These are phyloP conservation scores for Heteronetta atricapilla DNA, from an alignment of 2,113 vertebrate species.

Conservation along the genomic window DNA sequence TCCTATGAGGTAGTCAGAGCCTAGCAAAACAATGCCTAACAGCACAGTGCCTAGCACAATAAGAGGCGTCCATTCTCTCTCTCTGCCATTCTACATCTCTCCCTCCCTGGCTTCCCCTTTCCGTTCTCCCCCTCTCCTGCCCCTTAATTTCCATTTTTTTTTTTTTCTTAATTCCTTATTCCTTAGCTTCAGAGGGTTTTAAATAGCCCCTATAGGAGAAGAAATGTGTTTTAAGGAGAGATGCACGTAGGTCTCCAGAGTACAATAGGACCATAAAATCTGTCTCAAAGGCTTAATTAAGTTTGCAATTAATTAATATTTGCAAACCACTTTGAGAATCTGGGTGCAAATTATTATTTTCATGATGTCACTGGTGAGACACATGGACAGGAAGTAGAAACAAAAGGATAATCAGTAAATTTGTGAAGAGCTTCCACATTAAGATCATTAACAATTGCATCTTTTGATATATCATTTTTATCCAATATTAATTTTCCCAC, in stretches of 20 bases:
- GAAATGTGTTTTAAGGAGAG: background rate
- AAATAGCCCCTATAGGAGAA: background rate
- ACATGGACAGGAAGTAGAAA: constrained; percentile 46
- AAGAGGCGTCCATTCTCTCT: background rate
- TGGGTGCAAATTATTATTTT: constrained; percentile 58
- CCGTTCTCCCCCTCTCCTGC: background rate
- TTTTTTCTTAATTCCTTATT: too few species aligned
- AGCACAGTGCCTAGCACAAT: background rate
- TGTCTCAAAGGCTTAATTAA: constrained; percentile 67
- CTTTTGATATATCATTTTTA: constrained; percentile 2
- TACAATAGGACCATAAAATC: constrained; percentile 28
- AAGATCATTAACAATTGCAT: constrained; percentile 31
- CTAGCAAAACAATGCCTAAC: background rate
- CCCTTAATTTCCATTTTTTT: background rate
- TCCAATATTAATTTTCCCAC: constrained; percentile 8
- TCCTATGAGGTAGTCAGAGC: background rate
- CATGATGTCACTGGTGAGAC: constrained; percentile 17
- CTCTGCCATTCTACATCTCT: background rate
- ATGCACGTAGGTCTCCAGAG: constrained; percentile 24
- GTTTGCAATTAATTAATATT: constrained; percentile 65
- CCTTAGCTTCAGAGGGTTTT: background rate
- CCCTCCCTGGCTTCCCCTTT: background rate
- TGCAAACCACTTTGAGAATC: constrained; percentile 55
- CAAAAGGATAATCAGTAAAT: constrained; percentile 42
- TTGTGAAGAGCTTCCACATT: background rate